Evolutionary conservation across 2,797 vertebrate species (phyloP), one percentile per base, ranked within the genome.

Genomic region (Cossypha polioptera): DNA sequence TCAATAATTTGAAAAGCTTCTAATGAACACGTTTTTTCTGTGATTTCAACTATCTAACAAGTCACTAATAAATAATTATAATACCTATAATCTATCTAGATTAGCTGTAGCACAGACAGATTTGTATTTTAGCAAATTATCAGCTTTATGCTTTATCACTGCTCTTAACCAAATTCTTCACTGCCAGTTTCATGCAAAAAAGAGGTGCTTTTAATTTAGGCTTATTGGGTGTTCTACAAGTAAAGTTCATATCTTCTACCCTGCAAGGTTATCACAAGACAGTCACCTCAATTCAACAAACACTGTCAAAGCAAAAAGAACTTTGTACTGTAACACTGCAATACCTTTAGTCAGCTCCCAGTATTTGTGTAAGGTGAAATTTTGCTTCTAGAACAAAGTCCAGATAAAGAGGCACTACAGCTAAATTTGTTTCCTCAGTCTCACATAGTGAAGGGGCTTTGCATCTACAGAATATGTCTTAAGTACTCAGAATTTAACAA

Each of bases 301-400:
- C 19, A 88, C 74, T 36, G 51, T 43, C 76, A 91, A 88, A 89
- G 65, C 47, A 95, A 91, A 82, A 96, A 57, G 92, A 94, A 95
- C 94, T 96, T 97, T 96, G 95, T 66, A 91, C 96, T 69, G 61
- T 67, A 91, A 77, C 36, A 61, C 63, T 48, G 81, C 72, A 92
- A 85, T 83, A 93, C 33, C 84, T 92, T 95, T 55, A 92, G 75
- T 87, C 88, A 95, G 78, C 61, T 77, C 38, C 28, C 65, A 92
- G 51, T 97, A 92, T 93, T 95, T 96, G 94, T 85, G 53, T 18
- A 95, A 80, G 91, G 78, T 78, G 92, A 96, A 95, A 96, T 83
- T 67, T 55, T 83, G 84, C 72, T 90, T 91, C 68, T 77, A 80
- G 82, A 92, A 84, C 93, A 92, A 96, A 96, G 94, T 97, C 89